These are phyloP conservation scores for Microctonus hyperodae DNA, from an alignment of 2,888 invertebrate genomes.

Conservation along the genomic window DNA sequence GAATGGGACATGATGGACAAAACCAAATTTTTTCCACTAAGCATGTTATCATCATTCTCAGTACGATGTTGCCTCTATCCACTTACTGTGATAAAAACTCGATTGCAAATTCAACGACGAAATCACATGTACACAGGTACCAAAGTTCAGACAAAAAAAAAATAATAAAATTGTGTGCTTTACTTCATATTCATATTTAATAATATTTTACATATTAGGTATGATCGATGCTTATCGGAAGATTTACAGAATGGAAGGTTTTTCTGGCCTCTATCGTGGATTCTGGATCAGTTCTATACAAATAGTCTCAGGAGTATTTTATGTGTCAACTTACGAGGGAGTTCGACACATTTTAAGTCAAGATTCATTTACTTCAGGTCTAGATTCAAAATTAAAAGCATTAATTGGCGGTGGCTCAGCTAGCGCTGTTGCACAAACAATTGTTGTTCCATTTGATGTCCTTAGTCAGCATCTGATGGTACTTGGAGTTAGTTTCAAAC, in stretches of 20 bases:
- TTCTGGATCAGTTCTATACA: constrained; percentile 95
- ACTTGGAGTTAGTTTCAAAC: constrained; percentile 70
- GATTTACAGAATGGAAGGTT: constrained; percentile 85
- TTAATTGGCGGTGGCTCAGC: constrained; percentile 90
- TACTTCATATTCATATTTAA: background rate
- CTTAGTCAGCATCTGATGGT: constrained; percentile 98
- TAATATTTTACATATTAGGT: constrained; percentile 58
- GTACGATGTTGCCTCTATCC: constrained; percentile 82
- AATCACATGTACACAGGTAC: constrained; percentile 82
- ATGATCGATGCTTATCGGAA: constrained; percentile 90
- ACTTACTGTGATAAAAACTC: constrained; percentile 91
- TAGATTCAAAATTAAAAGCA: constrained; percentile 76
- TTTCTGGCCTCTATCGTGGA: constrained; percentile 88
- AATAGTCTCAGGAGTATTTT: constrained; percentile 85
- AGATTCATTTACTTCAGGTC: constrained; percentile 66
- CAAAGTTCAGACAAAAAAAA: background rate
- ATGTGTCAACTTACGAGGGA: constrained; percentile 93
- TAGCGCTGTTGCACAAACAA: constrained; percentile 91
- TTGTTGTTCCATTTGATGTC: constrained; percentile 96
- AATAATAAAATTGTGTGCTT: background rate
- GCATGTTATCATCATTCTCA: constrained; percentile 86
- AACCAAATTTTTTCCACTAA: constrained; percentile 89
- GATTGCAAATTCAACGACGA: constrained; percentile 86
- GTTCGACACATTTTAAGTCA: constrained; percentile 81
- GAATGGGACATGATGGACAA: constrained; percentile 99